phyloP scores from a whole-genome alignment of 2,113 vertebrate genomes.

The Erythrocercus mccallii region DNA sequence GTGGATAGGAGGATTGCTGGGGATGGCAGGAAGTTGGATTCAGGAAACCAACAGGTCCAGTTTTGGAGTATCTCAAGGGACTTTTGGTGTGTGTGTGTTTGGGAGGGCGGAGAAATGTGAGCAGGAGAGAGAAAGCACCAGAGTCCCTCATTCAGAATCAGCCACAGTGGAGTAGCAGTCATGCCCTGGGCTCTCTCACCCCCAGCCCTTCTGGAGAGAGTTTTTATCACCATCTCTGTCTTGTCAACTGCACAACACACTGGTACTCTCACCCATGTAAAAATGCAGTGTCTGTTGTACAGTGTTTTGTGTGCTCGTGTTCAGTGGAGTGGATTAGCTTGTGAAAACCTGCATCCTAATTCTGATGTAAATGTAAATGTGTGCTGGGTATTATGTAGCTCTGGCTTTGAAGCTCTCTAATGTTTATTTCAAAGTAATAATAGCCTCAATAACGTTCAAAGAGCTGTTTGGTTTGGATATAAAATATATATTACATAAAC shows the following conservation, averaged over 20 bases:
- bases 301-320: not conserved
- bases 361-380: not conserved
- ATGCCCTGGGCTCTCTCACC: not conserved
- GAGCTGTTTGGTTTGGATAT: slow-evolving; percentile 38
- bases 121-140: not conserved
- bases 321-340: not conserved
- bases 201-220: not conserved
- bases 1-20: not conserved
- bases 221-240: not conserved
- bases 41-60: not conserved
- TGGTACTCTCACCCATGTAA: not conserved
- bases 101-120: not conserved
- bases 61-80: not conserved
- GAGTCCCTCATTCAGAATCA: not conserved
- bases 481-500: slow-evolving; percentile 22
- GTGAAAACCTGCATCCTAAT: not conserved
- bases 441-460: slow-evolving; percentile 31
- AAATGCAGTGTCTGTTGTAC: not conserved
- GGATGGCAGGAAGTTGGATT: not conserved
- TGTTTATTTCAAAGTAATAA: slow-evolving; percentile 55
- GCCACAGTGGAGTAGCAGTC: not conserved
- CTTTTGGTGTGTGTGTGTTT: not conserved
- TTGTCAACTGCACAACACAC: not conserved
- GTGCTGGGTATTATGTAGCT: not conserved
- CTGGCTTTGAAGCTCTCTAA: slow-evolving; percentile 28